phyloP scores from a whole-genome alignment of 1,140 invertebrate species.

The Diploscapter pachys region DNA sequence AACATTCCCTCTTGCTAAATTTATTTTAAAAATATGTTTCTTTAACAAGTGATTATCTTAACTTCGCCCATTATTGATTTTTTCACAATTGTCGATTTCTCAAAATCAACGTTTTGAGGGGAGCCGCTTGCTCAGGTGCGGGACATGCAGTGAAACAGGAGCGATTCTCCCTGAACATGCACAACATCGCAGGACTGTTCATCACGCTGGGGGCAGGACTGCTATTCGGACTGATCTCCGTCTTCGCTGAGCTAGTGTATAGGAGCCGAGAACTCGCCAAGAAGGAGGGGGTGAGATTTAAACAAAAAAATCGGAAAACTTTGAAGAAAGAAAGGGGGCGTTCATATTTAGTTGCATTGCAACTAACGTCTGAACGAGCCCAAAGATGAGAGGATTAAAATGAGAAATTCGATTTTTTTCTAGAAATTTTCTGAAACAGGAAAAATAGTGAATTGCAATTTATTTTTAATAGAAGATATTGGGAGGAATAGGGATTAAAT shows the following conservation, averaged over 20 bases:
- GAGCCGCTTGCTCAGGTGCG: constrained; percentile 53
- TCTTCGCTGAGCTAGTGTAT: constrained; percentile 33
- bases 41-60: constrained; percentile 9
- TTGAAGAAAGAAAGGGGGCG: too few species aligned
- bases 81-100: background rate
- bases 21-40: background rate
- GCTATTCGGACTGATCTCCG: constrained; percentile 30
- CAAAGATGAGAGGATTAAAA: too few species aligned
- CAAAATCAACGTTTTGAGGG: constrained; percentile 40
- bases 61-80: constrained; percentile 15
- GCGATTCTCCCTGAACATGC: constrained; percentile 51
- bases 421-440: too few species aligned
- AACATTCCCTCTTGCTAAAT: background rate
- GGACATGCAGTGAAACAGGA: constrained; percentile 57
- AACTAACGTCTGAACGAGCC: too few species aligned
- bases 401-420: too few species aligned
- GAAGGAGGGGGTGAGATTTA: constrained; percentile 14
- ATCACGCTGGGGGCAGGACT: constrained; percentile 52
- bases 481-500: background rate
- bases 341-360: too few species aligned
- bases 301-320: background rate
- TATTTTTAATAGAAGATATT: too few species aligned
- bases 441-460: too few species aligned
- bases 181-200: constrained; percentile 58
- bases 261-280: constrained; percentile 33